Percentiles rank a stretch among this genome's conserved stretches.
phyloP scores from a whole-genome alignment of 2,797 vertebrate species.

The Poecilia picta region DNA sequence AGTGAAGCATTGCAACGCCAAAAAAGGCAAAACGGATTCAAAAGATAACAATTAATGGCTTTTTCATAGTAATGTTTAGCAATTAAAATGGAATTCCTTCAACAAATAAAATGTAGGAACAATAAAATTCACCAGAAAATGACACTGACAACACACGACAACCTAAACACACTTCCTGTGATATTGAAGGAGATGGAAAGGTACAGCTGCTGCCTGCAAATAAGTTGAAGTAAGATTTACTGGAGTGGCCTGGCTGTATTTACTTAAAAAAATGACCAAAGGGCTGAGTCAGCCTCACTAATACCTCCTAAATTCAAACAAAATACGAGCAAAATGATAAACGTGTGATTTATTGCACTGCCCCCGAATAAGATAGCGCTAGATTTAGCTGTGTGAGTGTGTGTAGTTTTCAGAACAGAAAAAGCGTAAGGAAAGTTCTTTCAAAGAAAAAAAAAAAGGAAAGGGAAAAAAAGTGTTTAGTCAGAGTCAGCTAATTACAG shows the following conservation, averaged over 20 bases:
- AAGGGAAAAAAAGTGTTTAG: slow-evolving; percentile 7
- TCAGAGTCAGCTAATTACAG: slow-evolving; percentile 41
- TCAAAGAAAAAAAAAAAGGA: slow-evolving; percentile 21
- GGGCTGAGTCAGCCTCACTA: slow-evolving; percentile 37
- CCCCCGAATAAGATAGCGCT: neutral
- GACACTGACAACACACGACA: neutral
- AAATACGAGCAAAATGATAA: slow-evolving; percentile 30
- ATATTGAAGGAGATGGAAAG: slow-evolving; percentile 23
- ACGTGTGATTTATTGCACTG: slow-evolving; percentile 20
- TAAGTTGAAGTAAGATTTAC: slow-evolving; percentile 23
- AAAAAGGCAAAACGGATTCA: neutral
- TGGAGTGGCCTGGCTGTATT: slow-evolving; percentile 9
- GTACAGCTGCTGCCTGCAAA: slow-evolving; percentile 4
- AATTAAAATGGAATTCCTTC: neutral
- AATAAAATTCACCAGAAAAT: neutral
- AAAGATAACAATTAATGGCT: neutral
- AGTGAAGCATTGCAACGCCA: neutral
- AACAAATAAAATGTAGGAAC: neutral
- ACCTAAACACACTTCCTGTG: neutral
- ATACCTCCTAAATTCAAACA: slow-evolving; percentile 22
- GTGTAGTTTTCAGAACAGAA: neutral
- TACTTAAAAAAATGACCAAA: slow-evolving; percentile 17
- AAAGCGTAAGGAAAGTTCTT: slow-evolving; percentile 9
- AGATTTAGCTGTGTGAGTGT: neutral
- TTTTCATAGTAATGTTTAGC: neutral